These are phyloP conservation scores for Pristionchus entomophagus DNA, from an alignment of 2,888 invertebrate species.

Conservation along the genomic window DNA sequence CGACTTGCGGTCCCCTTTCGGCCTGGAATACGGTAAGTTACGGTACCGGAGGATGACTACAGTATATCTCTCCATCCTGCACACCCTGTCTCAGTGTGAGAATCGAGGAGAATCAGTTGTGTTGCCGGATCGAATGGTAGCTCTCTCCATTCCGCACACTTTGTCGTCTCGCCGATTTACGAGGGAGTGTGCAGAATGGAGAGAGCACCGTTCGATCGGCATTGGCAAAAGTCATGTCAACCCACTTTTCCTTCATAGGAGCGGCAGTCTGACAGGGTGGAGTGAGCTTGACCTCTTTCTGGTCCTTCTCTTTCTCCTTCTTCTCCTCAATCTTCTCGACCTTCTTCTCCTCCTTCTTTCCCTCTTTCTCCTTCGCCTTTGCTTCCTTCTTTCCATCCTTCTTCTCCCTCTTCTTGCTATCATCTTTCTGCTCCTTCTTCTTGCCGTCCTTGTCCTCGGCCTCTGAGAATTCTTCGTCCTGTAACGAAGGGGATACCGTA, in stretches of 20 bases:
- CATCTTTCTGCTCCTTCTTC: background rate
- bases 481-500: background rate
- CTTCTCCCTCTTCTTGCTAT: constrained; percentile 4
- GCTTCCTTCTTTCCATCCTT: background rate
- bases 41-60: background rate
- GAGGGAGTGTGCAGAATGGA: no score
- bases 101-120: no score
- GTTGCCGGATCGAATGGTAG: no score
- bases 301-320: background rate
- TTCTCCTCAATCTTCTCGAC: background rate
- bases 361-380: background rate
- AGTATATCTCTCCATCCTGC: no score
- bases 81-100: no score
- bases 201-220: no score
- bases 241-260: constrained; percentile 6
- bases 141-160: no score
- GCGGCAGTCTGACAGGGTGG: background rate
- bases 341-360: background rate
- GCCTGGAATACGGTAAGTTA: constrained; percentile 5
- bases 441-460: background rate
- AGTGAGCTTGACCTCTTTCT: background rate
- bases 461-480: background rate
- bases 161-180: no score
- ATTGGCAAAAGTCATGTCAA: background rate
- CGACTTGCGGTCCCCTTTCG: background rate